phyloP scores from a whole-genome alignment of 64 coral and sea anemone species.

The Anthopleura sola region DNA sequence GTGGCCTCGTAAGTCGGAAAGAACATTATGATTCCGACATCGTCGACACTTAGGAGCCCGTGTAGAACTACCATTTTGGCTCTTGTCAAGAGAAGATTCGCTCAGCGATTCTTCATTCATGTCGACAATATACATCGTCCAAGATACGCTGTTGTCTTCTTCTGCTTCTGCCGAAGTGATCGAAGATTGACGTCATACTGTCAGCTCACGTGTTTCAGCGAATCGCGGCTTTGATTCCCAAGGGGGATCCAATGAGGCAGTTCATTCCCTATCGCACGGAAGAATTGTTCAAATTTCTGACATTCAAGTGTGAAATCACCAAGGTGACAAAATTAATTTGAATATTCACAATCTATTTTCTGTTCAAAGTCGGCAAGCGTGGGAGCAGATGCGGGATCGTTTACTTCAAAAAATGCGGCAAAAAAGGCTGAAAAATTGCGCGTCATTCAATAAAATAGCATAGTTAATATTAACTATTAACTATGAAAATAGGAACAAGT shows the following conservation, averaged over 20 bases:
- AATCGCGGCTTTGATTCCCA: neutral
- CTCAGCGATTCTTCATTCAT: conserved; percentile 61
- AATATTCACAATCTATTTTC: neutral
- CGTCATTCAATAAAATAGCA: too few relatives aligned
- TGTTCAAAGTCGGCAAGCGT: neutral
- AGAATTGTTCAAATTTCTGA: neutral
- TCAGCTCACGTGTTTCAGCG: neutral
- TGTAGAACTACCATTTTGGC: conserved; percentile 26
- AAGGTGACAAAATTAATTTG: neutral
- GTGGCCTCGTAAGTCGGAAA: conserved; percentile 90
- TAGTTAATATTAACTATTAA: too few relatives aligned
- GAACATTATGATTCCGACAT: conserved; percentile 88
- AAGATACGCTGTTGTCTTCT: neutral
- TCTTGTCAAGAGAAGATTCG: conserved; percentile 38
- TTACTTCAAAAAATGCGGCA: neutral
- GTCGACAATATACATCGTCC: neutral
- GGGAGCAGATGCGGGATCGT: neutral
- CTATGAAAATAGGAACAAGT: too few relatives aligned
- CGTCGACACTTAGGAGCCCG: conserved; percentile 86
- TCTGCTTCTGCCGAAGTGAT: neutral
- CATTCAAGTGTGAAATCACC: neutral
- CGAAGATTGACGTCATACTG: neutral
- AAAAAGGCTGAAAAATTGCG: neutral
- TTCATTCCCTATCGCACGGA: neutral
- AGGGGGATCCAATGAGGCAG: neutral